Evolutionary conservation across 2,888 invertebrate species (phyloP), one percentile per base, ranked within the genome.

Genomic region (Halictus ligatus): DNA sequence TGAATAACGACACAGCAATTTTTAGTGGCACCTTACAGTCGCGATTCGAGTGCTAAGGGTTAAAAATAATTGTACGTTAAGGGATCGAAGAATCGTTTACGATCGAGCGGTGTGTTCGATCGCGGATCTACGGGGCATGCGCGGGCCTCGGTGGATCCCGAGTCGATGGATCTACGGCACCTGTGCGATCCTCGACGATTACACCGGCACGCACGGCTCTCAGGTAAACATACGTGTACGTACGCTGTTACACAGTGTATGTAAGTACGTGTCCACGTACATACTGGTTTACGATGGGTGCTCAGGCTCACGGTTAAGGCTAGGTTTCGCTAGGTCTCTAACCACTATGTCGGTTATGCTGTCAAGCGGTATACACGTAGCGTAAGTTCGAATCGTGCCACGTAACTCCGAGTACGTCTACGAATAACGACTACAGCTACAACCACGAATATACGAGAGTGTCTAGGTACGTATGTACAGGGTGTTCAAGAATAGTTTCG

Each of bases 301-400:
- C 83, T 35, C 29, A 58, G 21, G 73, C 58, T 75, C 75, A 86
- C 78, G 78, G 88, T 76, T 90, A 89, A 89, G 89, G 91, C 89
- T 91, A 91, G 90, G 92, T 91, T 89, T 78, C 29, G 75, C 29
- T 64, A 18, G 87, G 87, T 89, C 88, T 91, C 87, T 90, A 86
- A 89, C 87, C 86, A 86, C 91, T 91, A 90, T 89, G 89, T 90
- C 92, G 90, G 92, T 91, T 92, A 91, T 89, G 87, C 88, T 90
- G 92, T 83, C 83, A 88, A 91, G 91, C 91, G 90, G 92, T 92
- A 88, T 90, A 86, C 88, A 85, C 87, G 84, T 88, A 87, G 91
- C 89, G 64, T 83, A 64, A 81, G 69, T 75, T 75, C 50, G 76
- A 80, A 84, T 74, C 74, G 77, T 75, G 78, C 78, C 75, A 46